Evolutionary conservation across 1,140 invertebrate species (phyloP).

Genomic region (Homarus americanus): DNA sequence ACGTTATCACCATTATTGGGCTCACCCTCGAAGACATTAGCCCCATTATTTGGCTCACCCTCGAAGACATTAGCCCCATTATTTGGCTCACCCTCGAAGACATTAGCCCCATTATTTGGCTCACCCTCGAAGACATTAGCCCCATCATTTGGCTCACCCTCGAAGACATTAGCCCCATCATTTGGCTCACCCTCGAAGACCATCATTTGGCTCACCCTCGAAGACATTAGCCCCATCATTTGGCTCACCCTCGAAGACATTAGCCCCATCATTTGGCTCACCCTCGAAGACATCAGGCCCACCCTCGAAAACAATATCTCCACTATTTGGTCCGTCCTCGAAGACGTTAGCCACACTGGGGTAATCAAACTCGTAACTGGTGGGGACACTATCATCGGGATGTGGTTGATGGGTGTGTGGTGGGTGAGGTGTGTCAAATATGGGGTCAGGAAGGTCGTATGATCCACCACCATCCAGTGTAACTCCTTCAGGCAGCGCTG

Average conservation of each 20-base stretch:
- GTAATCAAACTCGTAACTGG: constrained; percentile 6
- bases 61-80: constrained; percentile 8
- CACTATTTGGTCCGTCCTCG: not conserved
- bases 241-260: constrained; percentile 13
- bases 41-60: not conserved
- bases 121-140: constrained; percentile 13
- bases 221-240: not conserved
- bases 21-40: not conserved
- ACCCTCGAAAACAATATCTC: not conserved
- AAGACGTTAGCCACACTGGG: constrained; percentile 15
- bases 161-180: constrained; percentile 10
- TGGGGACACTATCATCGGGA: not conserved
- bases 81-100: constrained; percentile 1
- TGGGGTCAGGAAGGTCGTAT: too few relatives aligned
- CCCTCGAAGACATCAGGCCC: constrained; percentile 10
- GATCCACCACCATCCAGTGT: not conserved
- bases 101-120: not conserved
- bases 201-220: not conserved
- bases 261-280: not conserved
- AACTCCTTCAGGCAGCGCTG: constrained; percentile 13
- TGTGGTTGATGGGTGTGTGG: not conserved
- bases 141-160: not conserved
- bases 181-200: too few relatives aligned
- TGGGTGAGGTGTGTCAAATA: not conserved
- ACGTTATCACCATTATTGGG: too few relatives aligned